phyloP scores from a whole-genome alignment of 2,113 vertebrate species.

The Gyps fulvus region DNA sequence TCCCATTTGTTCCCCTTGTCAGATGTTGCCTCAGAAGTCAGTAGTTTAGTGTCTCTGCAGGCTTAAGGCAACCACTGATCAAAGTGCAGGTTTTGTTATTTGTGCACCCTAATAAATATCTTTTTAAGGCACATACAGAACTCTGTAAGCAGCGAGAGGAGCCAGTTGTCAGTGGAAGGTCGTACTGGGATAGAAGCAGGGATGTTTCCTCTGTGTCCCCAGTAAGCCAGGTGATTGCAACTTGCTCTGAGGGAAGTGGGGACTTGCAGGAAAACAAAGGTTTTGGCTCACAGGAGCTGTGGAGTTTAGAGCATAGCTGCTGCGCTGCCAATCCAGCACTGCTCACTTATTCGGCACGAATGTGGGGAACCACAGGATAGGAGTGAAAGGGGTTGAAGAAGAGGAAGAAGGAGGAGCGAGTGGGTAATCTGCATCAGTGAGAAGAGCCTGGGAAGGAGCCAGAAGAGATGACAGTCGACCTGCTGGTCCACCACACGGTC shows the following conservation, averaged over 20 bases:
- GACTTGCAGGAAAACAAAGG: not conserved
- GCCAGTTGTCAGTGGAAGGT: not conserved
- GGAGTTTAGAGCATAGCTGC: not conserved
- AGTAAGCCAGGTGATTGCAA: not conserved
- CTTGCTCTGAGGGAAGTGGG: not conserved
- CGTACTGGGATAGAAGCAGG: not conserved
- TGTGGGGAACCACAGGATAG: accelerated
- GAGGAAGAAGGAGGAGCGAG: not conserved
- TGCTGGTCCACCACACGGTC: accelerated
- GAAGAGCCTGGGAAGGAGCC: not conserved
- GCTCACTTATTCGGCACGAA: accelerated
- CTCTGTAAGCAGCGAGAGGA: not conserved
- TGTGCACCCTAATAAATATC: not conserved
- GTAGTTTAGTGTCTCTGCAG: not conserved
- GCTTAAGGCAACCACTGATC: not conserved
- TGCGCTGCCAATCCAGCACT: not conserved
- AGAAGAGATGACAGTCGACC: not conserved
- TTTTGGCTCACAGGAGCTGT: not conserved
- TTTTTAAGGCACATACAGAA: not conserved
- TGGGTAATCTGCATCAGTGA: not conserved
- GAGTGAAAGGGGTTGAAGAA: not conserved
- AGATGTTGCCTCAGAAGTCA: not conserved
- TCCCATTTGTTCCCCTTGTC: not conserved
- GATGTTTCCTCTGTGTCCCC: not conserved
- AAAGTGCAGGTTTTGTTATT: not conserved